These are phyloP conservation scores for Oncorhynchus clarkii DNA, from an alignment of 2,113 vertebrate species.

Conservation along the genomic window DNA sequence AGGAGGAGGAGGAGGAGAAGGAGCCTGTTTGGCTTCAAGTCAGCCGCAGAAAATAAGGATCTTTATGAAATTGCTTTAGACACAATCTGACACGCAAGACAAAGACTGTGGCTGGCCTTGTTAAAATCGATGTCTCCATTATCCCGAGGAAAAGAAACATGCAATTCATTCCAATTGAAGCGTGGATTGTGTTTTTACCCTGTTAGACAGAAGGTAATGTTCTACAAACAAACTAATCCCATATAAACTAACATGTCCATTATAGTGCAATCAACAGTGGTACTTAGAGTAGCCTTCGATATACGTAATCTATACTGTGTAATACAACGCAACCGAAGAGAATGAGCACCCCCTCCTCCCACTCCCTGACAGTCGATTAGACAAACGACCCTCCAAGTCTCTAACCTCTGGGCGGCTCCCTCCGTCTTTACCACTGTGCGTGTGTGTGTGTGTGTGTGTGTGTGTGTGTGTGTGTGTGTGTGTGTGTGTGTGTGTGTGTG, in stretches of 20 bases:
- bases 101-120: slow-evolving; percentile 64
- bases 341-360: slow-evolving; percentile 33
- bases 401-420: slow-evolving; percentile 36
- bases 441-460: neutral
- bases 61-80: slow-evolving; percentile 73
- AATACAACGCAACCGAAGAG: slow-evolving; percentile 48
- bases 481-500: neutral
- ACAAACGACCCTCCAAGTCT: slow-evolving; percentile 56
- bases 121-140: slow-evolving; percentile 72
- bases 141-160: slow-evolving; percentile 63
- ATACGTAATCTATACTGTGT: no score
- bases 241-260: slow-evolving; percentile 59
- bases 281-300: neutral
- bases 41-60: slow-evolving; percentile 70
- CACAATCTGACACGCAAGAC: slow-evolving; percentile 67
- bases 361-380: slow-evolving; percentile 55
- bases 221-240: slow-evolving; percentile 46
- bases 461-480: slow-evolving; percentile 1
- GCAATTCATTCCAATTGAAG: slow-evolving; percentile 56
- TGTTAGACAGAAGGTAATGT: slow-evolving; percentile 52
- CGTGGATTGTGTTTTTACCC: slow-evolving; percentile 55
- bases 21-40: slow-evolving; percentile 67
- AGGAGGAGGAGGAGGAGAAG: slow-evolving; percentile 50
- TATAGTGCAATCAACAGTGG: slow-evolving; percentile 39
- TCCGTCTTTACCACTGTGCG: slow-evolving; percentile 18